Evolutionary conservation across 2,797 vertebrate genomes (phyloP).

Genomic region (Scyliorhinus canicula): DNA sequence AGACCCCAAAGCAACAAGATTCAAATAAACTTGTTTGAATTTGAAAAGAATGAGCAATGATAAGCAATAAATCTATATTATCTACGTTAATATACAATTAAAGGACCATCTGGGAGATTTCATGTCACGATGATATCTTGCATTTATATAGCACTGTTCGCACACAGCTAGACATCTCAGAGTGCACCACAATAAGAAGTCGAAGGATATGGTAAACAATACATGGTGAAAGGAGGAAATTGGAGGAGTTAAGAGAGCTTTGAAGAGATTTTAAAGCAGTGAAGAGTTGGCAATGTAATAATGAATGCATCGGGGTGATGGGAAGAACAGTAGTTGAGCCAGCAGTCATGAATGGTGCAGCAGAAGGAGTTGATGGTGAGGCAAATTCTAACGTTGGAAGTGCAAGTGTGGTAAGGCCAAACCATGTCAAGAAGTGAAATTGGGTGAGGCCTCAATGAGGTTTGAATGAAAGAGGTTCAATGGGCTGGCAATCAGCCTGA

Average conservation of each 20-base stretch:
- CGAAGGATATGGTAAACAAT: not conserved
- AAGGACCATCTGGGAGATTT: not conserved
- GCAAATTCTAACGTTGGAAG: not conserved
- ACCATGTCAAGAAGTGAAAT: not conserved
- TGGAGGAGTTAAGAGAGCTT: not conserved
- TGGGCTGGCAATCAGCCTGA: too few species aligned
- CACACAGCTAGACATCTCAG: not conserved
- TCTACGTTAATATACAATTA: not conserved
- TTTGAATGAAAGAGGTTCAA: not conserved
- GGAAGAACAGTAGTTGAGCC: not conserved
- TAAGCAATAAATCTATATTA: not conserved
- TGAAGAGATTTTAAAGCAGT: not conserved
- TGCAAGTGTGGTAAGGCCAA: not conserved
- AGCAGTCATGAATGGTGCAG: not conserved
- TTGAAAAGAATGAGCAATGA: not conserved
- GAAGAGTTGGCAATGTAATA: not conserved
- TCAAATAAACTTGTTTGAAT: constrained; percentile 9
- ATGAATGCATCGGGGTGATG: not conserved
- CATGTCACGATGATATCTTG: not conserved
- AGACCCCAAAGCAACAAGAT: not conserved
- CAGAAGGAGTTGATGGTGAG: not conserved
- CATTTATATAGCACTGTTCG: not conserved
- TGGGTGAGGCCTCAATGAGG: not conserved
- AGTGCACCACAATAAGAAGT: not conserved
- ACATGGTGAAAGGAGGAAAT: not conserved